phyloP scores from a whole-genome alignment of 2,113 vertebrate species.

The Phycodurus eques region DNA sequence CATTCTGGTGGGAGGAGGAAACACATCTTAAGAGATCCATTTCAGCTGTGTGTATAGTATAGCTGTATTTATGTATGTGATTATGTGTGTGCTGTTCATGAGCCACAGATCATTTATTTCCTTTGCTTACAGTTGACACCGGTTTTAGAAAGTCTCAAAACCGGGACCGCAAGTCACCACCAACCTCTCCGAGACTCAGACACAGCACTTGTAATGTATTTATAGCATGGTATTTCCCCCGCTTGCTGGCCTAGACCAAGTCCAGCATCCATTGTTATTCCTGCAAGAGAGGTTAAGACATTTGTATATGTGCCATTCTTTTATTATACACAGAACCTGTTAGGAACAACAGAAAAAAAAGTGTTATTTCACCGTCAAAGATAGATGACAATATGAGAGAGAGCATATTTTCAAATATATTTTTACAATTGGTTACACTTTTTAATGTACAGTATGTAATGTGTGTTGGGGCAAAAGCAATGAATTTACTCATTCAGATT shows the following conservation, averaged over 20 bases:
- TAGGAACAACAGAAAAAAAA: constrained; percentile 24
- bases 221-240: constrained; percentile 56
- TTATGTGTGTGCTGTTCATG: constrained; percentile 9
- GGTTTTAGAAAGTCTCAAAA: constrained; percentile 17
- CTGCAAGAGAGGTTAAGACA: constrained; percentile 35
- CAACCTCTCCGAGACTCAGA: constrained; percentile 33
- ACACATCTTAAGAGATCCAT: constrained; percentile 7
- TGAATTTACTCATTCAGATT: not conserved
- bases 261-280: constrained; percentile 61
- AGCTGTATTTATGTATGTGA: constrained; percentile 7
- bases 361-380: not conserved
- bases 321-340: constrained; percentile 30
- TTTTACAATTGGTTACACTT: not conserved
- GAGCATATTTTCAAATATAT: not conserved
- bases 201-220: constrained; percentile 36
- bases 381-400: not conserved
- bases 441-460: not conserved
- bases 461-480: not conserved
- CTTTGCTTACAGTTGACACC: constrained; percentile 28
- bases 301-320: constrained; percentile 42
- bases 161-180: constrained; percentile 34
- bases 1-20: constrained; percentile 21
- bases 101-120: constrained; percentile 23
- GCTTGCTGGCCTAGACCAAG: constrained; percentile 43
- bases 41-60: constrained; percentile 14